Conservation (phyloP, 2,113 vertebrate genomes). For the Dromiciops gliroides region DNA sequence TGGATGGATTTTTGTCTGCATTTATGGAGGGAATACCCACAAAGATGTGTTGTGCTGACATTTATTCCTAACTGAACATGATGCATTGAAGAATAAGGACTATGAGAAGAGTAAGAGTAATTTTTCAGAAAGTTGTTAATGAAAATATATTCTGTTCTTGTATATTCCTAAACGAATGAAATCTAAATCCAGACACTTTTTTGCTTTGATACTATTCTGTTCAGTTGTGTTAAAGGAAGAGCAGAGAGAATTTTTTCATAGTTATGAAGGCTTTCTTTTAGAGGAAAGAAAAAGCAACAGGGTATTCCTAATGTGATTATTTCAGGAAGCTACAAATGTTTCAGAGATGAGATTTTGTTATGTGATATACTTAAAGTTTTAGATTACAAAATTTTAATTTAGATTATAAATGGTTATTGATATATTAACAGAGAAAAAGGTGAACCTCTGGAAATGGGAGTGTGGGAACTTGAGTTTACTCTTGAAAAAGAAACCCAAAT, state of each 20-base stretch:
- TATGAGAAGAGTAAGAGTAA: background rate
- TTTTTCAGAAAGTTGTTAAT: background rate
- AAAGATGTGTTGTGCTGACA: background rate
- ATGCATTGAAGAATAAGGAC: background rate
- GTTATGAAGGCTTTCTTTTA: background rate
- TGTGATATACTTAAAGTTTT: constrained; percentile 31
- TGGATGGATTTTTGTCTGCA: background rate
- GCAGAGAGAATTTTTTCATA: background rate
- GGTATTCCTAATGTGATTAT: constrained; percentile 35
- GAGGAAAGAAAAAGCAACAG: background rate
- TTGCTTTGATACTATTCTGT: background rate
- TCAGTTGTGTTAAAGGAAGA: background rate
- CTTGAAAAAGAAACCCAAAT: constrained; percentile 50
- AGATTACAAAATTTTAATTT: constrained; percentile 33
- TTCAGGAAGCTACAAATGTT: background rate
- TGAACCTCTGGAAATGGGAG: constrained; percentile 21
- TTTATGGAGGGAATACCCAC: background rate
- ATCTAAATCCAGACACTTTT: background rate
- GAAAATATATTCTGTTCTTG: background rate
- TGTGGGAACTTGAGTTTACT: constrained; percentile 45
- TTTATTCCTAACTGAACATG: background rate
- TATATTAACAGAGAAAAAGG: constrained; percentile 31
- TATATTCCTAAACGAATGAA: background rate
- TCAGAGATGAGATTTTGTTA: constrained; percentile 26
- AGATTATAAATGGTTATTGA: constrained; percentile 31